Evolutionary conservation across 2,797 vertebrate species (phyloP).

Genomic region (Perdix hodgsoniae): DNA sequence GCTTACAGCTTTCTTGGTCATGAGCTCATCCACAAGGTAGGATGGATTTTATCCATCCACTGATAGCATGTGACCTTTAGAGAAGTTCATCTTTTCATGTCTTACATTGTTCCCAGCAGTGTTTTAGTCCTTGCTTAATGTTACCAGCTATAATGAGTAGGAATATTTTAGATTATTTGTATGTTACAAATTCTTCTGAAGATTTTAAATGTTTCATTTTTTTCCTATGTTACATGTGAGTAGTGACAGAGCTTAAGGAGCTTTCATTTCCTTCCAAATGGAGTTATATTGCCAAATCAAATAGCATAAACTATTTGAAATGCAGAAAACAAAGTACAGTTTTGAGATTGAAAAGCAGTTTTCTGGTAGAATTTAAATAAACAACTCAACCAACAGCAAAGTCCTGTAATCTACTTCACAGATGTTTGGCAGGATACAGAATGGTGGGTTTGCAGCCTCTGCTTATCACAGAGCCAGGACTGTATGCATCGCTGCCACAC

Average conservation of each 20-base stretch:
- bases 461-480: constrained; percentile 42
- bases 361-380: constrained; percentile 21
- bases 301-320: background rate
- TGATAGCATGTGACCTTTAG: background rate
- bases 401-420: background rate
- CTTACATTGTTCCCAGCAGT: background rate
- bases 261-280: background rate
- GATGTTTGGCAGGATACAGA: constrained; percentile 42
- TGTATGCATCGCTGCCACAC: constrained; percentile 20
- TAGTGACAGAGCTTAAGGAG: background rate
- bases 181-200: background rate
- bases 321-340: background rate
- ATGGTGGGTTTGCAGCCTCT: background rate
- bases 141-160: background rate
- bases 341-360: constrained; percentile 16
- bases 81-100: background rate
- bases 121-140: background rate
- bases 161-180: background rate
- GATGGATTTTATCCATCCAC: background rate
- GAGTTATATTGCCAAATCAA: background rate
- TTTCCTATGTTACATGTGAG: background rate
- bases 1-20: background rate
- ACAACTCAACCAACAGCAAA: constrained; percentile 1
- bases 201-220: background rate
- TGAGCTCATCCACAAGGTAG: background rate